These are phyloP conservation scores for Antheraea mylitta DNA, from an alignment of 1,140 invertebrate genomes.

Conservation along the genomic window DNA sequence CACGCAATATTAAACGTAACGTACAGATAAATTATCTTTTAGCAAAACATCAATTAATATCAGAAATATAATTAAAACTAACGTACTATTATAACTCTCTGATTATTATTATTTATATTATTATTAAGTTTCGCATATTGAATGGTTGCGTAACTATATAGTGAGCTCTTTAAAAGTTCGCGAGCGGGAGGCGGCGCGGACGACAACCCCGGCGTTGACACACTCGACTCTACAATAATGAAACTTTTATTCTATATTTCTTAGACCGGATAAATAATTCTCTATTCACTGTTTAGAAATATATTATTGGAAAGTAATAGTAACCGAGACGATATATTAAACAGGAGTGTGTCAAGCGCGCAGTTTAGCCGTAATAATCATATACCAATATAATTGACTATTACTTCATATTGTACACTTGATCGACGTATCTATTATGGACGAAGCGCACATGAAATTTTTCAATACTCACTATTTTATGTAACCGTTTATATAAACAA, in stretches of 20 bases:
- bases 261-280: conserved; percentile 1
- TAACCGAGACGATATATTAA: not conserved
- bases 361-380: conserved; percentile 37
- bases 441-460: not conserved
- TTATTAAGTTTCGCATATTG: conserved; percentile 55
- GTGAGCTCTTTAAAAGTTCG: conserved; percentile 57
- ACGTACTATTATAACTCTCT: conserved; percentile 77
- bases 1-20: conserved; percentile 65
- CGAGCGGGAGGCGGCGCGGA: conserved; percentile 47
- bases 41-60: conserved; percentile 78
- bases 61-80: conserved; percentile 78
- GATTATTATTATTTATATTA: conserved; percentile 50
- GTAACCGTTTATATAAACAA: not conserved
- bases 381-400: conserved; percentile 69
- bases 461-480: not conserved
- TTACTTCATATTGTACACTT: conserved; percentile 43
- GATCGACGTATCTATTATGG: conserved; percentile 7
- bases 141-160: conserved; percentile 60
- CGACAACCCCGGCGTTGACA: conserved; percentile 20
- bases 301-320: not conserved
- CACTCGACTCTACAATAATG: conserved; percentile 4
- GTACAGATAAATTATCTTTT: conserved; percentile 75
- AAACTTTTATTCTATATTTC: not conserved
- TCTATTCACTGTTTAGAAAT: not conserved
- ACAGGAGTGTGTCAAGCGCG: conserved; percentile 32